Evolutionary conservation across 2,113 vertebrate species (phyloP), one percentile per base, ranked within the genome.

Genomic region (Delphinus delphis): DNA sequence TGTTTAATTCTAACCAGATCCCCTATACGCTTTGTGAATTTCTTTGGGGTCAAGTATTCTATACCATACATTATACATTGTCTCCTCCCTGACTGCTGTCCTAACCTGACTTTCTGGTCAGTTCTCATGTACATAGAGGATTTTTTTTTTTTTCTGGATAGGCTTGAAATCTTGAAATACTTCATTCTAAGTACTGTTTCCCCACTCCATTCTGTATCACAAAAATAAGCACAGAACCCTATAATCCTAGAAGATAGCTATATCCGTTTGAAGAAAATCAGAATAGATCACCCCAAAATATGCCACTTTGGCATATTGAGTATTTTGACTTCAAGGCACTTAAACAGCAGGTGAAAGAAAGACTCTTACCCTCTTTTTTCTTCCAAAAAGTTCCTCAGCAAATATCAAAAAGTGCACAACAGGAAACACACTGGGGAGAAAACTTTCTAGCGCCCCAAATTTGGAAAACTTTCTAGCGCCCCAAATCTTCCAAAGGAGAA

Each of bases 381-480:
- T 60, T 84, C 20, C 70, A 65, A 33, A 79, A 50, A 98, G 77
- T 99, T 99, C 98, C 99, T 99, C 98, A 99, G 99, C 99, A 99
- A 99, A 98, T 99, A 99, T 90, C 98, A 99, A 23, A 99, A 99
- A 98, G 99, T 99, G 14, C 99, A 99, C 98, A 99, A 99, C 99
- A 99, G 99, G 98, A 99, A 99, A 33, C 99, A 99, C 68, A 99
- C 99, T 0, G 99, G 99, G 28, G 99, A 99, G 97, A 99, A 99
- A 90, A 99, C 99, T 1, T 99, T 99, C 47, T 98, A 98, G 20
- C 99, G 99, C 74, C 98, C 96, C 1, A 99, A 99, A 76, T 99
- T 99, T 65, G 99, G 98, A 13, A 99, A 90, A 99, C 99, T 1
- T 99, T 99, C 47, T 98, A 98, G 20, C 99, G 99, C 74, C 98